These are phyloP conservation scores for Hirudinaria manillensis DNA, from an alignment of 2,888 invertebrate species.

Conservation along the genomic window DNA sequence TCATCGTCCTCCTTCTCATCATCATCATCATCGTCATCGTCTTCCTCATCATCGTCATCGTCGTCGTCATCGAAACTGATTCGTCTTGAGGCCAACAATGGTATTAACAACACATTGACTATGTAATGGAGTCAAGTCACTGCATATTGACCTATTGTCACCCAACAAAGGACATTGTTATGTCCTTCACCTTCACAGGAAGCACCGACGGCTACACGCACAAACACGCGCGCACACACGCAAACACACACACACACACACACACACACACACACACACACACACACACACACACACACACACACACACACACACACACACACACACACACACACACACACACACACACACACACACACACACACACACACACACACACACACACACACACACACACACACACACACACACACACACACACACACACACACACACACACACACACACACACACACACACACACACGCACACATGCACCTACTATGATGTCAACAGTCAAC, in stretches of 20 bases:
- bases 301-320: constrained; percentile 25
- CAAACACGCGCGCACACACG: background rate
- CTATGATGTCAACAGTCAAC: background rate
- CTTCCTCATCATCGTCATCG: too few relatives aligned
- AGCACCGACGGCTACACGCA: background rate
- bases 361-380: constrained; percentile 26
- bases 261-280: constrained; percentile 26
- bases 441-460: constrained; percentile 27
- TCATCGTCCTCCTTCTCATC: too few relatives aligned
- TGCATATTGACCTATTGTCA: too few relatives aligned
- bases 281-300: constrained; percentile 30
- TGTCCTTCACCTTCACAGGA: too few relatives aligned
- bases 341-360: constrained; percentile 23
- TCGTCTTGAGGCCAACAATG: too few relatives aligned
- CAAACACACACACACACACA: constrained; percentile 21
- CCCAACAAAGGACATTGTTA: too few relatives aligned
- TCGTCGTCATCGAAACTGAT: too few relatives aligned
- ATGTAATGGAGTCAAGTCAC: too few relatives aligned
- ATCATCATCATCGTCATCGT: too few relatives aligned
- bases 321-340: constrained; percentile 23
- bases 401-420: constrained; percentile 26
- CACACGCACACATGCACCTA: constrained; percentile 21
- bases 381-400: constrained; percentile 27
- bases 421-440: constrained; percentile 25
- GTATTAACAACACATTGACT: too few relatives aligned